A percentile compares a stretch with the other conserved stretches of the same genome.
Evolutionary conservation across 2,797 vertebrate genomes (phyloP).

Genomic region (Rhynchotus rufescens): DNA sequence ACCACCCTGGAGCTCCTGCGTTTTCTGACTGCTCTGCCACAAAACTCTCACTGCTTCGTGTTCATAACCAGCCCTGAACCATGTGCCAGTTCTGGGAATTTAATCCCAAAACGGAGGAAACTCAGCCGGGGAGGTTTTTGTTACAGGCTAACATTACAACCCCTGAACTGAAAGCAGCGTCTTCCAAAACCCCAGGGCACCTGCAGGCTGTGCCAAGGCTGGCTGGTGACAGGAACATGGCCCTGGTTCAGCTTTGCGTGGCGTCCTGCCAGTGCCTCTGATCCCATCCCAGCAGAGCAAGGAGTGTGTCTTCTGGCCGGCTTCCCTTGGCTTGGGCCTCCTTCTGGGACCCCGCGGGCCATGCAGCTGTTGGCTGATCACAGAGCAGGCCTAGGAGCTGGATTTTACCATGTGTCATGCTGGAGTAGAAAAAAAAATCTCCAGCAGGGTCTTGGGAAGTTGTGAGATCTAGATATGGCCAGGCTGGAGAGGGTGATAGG

Average conservation of each 20-base stretch:
- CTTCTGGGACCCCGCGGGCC: background rate
- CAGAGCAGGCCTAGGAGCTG: background rate
- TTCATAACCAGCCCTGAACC: background rate
- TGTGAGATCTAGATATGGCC: too few relatives aligned
- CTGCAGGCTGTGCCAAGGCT: background rate
- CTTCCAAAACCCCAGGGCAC: background rate
- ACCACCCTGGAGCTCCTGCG: background rate
- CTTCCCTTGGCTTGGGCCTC: background rate
- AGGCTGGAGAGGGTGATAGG: background rate
- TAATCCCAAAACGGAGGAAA: background rate
- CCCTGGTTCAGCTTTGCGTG: background rate
- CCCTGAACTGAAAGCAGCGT: background rate
- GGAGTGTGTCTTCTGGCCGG: background rate
- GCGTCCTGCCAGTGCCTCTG: background rate
- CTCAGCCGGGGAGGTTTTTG: background rate
- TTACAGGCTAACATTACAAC: background rate
- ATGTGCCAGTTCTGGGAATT: rapidly evolving
- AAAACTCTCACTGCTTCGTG: background rate
- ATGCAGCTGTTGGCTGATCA: background rate
- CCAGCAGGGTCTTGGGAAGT: background rate
- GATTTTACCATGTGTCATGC: background rate
- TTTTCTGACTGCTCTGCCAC: background rate
- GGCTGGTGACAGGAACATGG: background rate
- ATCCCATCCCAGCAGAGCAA: background rate
- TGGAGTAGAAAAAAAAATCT: background rate